Conservation (phyloP, 2,113 vertebrate genomes). For the Psammodynastes pulverulentus region DNA sequence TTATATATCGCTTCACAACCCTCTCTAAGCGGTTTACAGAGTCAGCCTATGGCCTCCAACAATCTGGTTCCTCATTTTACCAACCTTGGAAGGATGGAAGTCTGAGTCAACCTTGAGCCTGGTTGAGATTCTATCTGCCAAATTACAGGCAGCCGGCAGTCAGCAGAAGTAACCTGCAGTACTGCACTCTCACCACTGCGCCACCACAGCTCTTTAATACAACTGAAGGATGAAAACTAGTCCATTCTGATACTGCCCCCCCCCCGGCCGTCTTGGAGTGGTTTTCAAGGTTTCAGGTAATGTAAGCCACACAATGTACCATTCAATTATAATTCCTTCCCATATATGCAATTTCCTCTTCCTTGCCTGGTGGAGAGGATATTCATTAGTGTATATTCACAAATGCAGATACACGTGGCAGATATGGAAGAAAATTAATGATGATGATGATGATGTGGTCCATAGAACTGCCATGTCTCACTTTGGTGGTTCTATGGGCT, state of each 20-base stretch:
- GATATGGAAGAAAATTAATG: not conserved
- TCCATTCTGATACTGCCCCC: not conserved
- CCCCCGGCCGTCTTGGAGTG: not conserved
- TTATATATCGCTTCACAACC: no score
- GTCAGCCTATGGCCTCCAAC: no score
- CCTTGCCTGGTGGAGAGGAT: not conserved
- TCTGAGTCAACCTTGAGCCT: no score
- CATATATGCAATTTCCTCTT: not conserved
- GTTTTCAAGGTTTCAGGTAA: not conserved
- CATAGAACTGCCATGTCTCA: not conserved
- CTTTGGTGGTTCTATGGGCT: not conserved
- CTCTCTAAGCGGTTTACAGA: no score
- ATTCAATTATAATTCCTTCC: not conserved
- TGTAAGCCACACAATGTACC: not conserved
- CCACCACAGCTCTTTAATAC: not conserved
- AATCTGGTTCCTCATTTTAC: no score
- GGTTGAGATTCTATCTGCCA: no score
- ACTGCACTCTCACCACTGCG: no score
- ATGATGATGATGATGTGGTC: not conserved
- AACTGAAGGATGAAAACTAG: not conserved
- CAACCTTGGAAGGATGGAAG: no score
- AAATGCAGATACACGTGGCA: not conserved
- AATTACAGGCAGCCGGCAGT: no score
- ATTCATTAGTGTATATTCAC: not conserved
- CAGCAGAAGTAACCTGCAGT: no score